Evolutionary conservation across 2,888 invertebrate genomes (phyloP).

Genomic region (Branchellion lobata): DNA sequence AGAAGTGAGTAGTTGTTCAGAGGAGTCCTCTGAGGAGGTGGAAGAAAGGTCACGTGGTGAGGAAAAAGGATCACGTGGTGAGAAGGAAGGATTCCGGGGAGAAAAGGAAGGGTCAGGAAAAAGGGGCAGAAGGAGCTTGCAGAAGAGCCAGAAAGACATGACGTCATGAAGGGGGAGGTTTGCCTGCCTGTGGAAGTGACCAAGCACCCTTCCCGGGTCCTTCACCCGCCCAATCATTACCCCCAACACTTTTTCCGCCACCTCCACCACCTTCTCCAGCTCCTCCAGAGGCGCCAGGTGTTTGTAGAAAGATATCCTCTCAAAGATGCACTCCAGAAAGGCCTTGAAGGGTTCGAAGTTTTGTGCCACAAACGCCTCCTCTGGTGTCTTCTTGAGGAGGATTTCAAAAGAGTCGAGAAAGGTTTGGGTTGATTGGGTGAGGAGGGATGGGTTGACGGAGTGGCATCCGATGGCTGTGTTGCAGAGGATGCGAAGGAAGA

Average conservation of each 20-base stretch:
- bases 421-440: background rate
- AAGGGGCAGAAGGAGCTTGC: background rate
- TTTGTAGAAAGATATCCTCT: background rate
- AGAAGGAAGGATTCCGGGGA: no score
- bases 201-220: no score
- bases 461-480: background rate
- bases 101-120: no score
- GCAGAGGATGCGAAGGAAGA: background rate
- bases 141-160: background rate
- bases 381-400: background rate
- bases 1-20: no score
- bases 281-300: background rate
- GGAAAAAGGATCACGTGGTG: no score
- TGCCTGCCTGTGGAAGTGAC: no score
- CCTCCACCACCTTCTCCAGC: background rate
- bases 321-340: background rate
- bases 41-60: no score
- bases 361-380: background rate
- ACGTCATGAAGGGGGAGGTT: no score
- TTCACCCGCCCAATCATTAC: background rate
- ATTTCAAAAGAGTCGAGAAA: background rate
- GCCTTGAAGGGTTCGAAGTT: background rate
- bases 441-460: background rate
- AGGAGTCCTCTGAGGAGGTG: no score
- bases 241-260: background rate